Evolutionary conservation across 2,113 vertebrate genomes (phyloP).

Genomic region (Geothlypis trichas): DNA sequence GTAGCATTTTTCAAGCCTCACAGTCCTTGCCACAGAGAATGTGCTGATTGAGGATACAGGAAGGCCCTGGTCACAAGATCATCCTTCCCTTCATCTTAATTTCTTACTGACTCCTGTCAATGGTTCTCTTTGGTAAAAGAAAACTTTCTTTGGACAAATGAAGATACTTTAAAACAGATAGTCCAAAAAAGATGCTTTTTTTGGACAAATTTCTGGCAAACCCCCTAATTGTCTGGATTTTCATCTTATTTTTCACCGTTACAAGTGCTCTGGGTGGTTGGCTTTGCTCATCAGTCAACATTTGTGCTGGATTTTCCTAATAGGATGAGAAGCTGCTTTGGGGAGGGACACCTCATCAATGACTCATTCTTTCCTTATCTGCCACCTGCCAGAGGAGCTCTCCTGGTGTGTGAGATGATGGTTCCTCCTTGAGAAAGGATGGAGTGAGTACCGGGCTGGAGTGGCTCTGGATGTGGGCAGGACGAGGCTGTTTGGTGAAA

Average conservation of each 20-base stretch:
- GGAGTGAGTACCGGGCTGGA: not conserved
- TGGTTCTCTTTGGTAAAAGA: not conserved
- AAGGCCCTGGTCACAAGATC: not conserved
- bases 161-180: too few species aligned
- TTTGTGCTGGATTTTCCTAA: not conserved
- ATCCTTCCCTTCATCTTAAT: not conserved
- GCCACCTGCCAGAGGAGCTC: not conserved
- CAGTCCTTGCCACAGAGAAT: not conserved
- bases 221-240: not conserved
- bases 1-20: not conserved
- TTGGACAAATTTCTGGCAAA: not conserved
- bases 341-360: not conserved
- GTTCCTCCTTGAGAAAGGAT: not conserved
- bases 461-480: too few species aligned
- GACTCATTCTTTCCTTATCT: not conserved
- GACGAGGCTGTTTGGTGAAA: not conserved
- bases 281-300: not conserved
- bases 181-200: too few species aligned
- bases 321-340: not conserved
- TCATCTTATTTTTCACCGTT: not conserved
- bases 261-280: not conserved
- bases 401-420: not conserved
- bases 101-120: not conserved
- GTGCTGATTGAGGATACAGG: not conserved
- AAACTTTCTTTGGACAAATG: not conserved